phyloP scores from a whole-genome alignment of 2,113 vertebrate species.

The Piliocolobus tephrosceles region DNA sequence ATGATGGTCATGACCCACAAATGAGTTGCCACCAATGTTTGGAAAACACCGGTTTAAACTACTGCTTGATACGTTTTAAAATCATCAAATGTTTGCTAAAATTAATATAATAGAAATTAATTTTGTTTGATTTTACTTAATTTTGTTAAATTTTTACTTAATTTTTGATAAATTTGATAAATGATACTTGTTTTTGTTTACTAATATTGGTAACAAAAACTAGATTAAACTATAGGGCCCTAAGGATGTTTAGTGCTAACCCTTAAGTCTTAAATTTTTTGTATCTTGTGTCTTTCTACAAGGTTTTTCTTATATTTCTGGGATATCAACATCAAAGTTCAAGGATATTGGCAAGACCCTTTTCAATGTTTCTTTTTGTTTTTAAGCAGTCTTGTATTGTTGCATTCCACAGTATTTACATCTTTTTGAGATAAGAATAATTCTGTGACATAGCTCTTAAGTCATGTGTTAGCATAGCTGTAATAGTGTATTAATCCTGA shows the following conservation, averaged over 20 bases:
- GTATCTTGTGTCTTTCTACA: background rate
- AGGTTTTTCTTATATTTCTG: background rate
- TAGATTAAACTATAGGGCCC: background rate
- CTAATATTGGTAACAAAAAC: background rate
- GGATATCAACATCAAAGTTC: background rate
- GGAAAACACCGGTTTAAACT: background rate
- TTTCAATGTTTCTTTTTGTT: background rate
- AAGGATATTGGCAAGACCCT: background rate
- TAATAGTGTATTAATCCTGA: background rate
- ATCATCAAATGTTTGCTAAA: background rate
- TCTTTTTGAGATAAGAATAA: background rate
- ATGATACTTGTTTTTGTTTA: background rate
- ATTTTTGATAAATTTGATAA: background rate
- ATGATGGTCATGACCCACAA: background rate
- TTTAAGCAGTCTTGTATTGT: background rate
- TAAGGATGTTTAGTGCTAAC: background rate
- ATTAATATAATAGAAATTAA: background rate
- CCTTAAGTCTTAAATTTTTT: background rate
- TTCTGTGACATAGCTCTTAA: background rate
- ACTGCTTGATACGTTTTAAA: background rate
- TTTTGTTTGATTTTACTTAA: background rate
- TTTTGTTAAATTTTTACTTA: background rate
- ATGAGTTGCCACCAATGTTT: background rate
- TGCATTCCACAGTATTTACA: background rate
- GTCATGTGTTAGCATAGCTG: background rate